Evolutionary conservation across 2,888 invertebrate species (phyloP).

Genomic region (Steromphala cineraria): DNA sequence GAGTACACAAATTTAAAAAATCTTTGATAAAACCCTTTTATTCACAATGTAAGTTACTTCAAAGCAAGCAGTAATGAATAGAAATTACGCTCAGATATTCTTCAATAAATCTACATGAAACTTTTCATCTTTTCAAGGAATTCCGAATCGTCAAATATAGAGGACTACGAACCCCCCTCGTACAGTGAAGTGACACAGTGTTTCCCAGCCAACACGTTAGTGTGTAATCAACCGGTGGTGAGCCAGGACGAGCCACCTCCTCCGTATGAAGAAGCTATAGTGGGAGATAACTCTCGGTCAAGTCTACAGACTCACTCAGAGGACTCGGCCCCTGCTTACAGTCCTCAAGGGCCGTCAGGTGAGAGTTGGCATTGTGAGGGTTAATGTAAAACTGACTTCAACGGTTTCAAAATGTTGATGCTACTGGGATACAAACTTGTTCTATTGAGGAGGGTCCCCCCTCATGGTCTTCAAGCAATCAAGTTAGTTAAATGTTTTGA

Average conservation of each 20-base stretch:
- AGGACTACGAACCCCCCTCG: constrained; percentile 49
- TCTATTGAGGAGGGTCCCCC: too few species aligned
- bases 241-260: constrained; percentile 45
- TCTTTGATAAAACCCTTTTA: too few species aligned
- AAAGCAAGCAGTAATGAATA: background rate
- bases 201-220: constrained; percentile 33
- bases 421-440: too few species aligned
- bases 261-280: constrained; percentile 41
- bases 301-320: background rate
- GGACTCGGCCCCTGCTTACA: background rate
- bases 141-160: constrained; percentile 22
- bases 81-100: background rate
- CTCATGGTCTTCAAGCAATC: too few species aligned
- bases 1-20: too few species aligned
- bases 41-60: too few species aligned
- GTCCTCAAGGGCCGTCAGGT: too few species aligned
- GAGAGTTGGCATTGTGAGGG: too few species aligned
- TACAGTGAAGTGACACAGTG: constrained; percentile 45
- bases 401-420: too few species aligned
- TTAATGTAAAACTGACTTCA: too few species aligned
- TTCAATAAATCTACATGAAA: background rate
- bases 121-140: background rate
- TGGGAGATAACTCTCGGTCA: background rate
- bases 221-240: constrained; percentile 26
- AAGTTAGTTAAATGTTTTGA: too few species aligned